Evolutionary conservation across 2,113 vertebrate genomes (phyloP), one percentile per base, ranked within the genome.

Genomic region (Aphelocoma coerulescens): DNA sequence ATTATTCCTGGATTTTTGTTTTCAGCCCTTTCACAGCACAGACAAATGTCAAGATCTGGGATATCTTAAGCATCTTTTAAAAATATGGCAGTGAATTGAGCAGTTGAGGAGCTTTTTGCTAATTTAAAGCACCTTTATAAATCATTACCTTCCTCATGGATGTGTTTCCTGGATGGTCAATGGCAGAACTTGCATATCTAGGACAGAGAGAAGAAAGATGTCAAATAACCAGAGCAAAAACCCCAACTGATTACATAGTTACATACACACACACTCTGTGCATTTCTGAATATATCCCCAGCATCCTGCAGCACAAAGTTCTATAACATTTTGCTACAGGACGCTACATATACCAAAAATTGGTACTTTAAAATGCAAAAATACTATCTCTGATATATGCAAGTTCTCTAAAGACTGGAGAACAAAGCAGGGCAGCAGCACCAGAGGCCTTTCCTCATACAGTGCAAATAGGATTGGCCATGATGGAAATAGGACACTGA

Each of bases 81-180:
- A 79, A 84, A 41, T 14, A 59, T 17, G 28, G 11, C 16, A 71
- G 41, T 33, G 4, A 75, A 48, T 41, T 41, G 26, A 80, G 79
- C 12, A 69, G 2, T 5, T 69, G 4, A 13, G n/a, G 20, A 12
- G 10, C 17, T 58, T 85, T 48, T 59, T 18, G 2, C 23, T 30
- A n/a, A 9, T 71, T 32, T 28, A 10, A n/a, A 77, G 33, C 20
- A 16, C 3, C 37, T 79, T 65, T 78, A 33, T 48, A 49, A 75
- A 62, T 61, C 39, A 54, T 96, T 97, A 99, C 99, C 98, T 99
- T 99, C 97, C 98, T 98, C 98, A 98, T 98, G 85, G 98, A 98
- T 95, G 98, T 98, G 33, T 95, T 98, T 96, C 98, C 98, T 97
- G 97, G 98, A 92, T 98, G 97, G 41, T 98, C 98, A 88, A 97